Percentiles rank a stretch among this genome's conserved stretches.
phyloP scores from a whole-genome alignment of 2,888 invertebrate species.

The Craniophora ligustri region DNA sequence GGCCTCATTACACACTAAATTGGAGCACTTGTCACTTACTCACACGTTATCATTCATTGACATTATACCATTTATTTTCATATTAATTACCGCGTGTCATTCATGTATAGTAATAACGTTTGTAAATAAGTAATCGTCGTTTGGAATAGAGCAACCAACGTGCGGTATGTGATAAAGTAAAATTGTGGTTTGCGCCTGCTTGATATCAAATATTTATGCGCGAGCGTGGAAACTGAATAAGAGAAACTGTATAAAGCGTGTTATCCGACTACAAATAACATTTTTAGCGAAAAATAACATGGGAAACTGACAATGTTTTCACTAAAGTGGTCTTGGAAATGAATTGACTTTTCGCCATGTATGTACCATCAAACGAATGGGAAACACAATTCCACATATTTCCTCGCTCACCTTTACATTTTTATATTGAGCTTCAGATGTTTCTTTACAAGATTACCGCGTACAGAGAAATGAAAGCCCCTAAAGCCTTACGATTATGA shows the following conservation, averaged over 20 bases:
- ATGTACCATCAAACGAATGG: constrained; percentile 21
- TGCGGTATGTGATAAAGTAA: constrained; percentile 62
- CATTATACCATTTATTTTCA: constrained; percentile 42
- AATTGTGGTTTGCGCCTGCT: constrained; percentile 67
- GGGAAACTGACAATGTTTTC: constrained; percentile 52
- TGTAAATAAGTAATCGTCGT: constrained; percentile 61
- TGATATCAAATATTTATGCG: constrained; percentile 76
- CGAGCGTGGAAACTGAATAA: constrained; percentile 58
- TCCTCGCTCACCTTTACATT: constrained; percentile 24
- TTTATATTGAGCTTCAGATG: constrained; percentile 23
- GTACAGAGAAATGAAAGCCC: constrained; percentile 16
- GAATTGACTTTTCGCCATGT: constrained; percentile 46
- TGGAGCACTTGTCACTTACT: constrained; percentile 66
- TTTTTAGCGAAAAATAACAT: constrained; percentile 66
- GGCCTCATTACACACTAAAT: constrained; percentile 71
- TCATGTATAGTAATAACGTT: constrained; percentile 43
- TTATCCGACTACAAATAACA: constrained; percentile 70
- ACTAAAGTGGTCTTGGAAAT: constrained; percentile 38
- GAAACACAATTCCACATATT: constrained; percentile 33
- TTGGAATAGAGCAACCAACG: constrained; percentile 59
- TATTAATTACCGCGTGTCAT: constrained; percentile 48
- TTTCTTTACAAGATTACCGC: constrained; percentile 30
- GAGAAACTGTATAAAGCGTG: constrained; percentile 68
- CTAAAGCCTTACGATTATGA: constrained; percentile 45
- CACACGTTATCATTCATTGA: constrained; percentile 51